phyloP scores from a whole-genome alignment of 2,113 vertebrate genomes.

The Plotosus lineatus region DNA sequence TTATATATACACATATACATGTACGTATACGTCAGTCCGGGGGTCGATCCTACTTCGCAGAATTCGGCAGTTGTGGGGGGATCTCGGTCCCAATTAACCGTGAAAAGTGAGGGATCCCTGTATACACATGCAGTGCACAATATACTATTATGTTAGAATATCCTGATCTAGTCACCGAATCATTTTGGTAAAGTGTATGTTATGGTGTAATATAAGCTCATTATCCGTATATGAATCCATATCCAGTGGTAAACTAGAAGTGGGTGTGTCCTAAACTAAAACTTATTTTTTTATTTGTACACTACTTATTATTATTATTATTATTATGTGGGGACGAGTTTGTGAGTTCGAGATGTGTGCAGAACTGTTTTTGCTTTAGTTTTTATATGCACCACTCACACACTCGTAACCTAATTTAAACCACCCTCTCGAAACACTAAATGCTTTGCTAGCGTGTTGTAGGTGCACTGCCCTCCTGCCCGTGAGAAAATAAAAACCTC shows the following conservation, averaged over 20 bases:
- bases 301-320: neutral
- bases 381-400: neutral
- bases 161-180: neutral
- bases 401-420: neutral
- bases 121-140: neutral
- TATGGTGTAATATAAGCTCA: neutral
- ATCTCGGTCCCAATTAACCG: too few species aligned
- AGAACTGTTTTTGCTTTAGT: neutral
- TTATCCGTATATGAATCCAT: neutral
- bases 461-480: neutral
- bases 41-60: too few species aligned
- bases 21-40: too few species aligned
- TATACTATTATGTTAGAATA: neutral
- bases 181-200: neutral
- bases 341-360: neutral
- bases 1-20: too few species aligned
- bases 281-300: neutral
- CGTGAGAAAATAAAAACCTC: constrained; percentile 6
- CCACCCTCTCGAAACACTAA: neutral
- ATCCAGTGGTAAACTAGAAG: neutral
- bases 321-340: too few species aligned
- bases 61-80: too few species aligned
- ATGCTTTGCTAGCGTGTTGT: neutral
- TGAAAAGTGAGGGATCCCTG: too few species aligned
- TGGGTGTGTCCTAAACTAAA: neutral